Percentiles rank a stretch among this genome's conserved stretches.
These are phyloP conservation scores for Encarsia formosa DNA, from an alignment of 2,888 invertebrate genomes.

Conservation along the genomic window DNA sequence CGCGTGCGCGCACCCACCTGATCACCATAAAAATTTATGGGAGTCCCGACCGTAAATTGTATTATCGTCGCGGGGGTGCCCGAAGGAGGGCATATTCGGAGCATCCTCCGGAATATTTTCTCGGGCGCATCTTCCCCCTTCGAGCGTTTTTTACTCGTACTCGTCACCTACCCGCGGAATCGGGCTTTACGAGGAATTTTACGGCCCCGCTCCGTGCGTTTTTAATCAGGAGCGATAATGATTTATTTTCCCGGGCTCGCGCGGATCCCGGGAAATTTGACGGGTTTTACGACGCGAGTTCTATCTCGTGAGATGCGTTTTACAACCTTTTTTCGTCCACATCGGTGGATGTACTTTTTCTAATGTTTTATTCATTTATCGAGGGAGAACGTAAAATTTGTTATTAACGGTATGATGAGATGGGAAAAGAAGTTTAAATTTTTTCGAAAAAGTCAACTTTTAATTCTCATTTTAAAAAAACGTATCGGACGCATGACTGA, in stretches of 20 bases:
- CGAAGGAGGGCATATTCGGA: neutral
- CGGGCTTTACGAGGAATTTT: constrained; percentile 17
- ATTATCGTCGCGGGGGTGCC: constrained; percentile 42
- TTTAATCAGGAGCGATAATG: constrained; percentile 21
- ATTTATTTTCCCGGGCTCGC: no score
- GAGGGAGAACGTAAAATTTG: no score
- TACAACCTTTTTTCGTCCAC: no score
- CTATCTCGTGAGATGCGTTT: no score
- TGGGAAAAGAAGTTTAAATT: no score
- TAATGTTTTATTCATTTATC: no score
- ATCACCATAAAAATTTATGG: constrained; percentile 51
- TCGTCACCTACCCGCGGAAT: constrained; percentile 12
- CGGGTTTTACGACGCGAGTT: no score
- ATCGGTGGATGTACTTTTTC: no score
- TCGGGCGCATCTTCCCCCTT: neutral
- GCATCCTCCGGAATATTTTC: neutral
- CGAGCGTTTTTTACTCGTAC: constrained; percentile 2
- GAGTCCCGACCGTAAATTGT: constrained; percentile 46
- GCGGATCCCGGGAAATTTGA: constrained; percentile 2
- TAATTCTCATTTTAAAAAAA: no score
- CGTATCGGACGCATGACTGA: no score
- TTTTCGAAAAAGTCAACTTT: no score
- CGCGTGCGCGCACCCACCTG: constrained; percentile 35
- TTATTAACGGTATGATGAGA: no score
- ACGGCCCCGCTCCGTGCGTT: constrained; percentile 4